Evolutionary conservation across 2,888 invertebrate species (phyloP).

Genomic region (Tetranychus truncatus): DNA sequence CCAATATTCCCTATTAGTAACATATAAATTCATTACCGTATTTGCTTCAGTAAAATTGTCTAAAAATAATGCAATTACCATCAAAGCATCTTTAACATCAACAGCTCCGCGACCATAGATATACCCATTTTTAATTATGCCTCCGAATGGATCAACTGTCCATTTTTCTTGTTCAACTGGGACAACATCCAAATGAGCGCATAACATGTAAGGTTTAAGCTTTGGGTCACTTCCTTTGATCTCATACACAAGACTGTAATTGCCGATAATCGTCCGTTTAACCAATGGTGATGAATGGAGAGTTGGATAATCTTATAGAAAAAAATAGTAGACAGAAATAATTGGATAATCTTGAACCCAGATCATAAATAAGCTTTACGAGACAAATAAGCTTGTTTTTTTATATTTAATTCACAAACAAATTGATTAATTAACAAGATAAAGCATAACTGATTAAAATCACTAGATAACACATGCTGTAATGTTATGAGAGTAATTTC

Average conservation of each 20-base stretch:
- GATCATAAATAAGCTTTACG: neutral
- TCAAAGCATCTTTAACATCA: slow-evolving; percentile 37
- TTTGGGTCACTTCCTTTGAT: slow-evolving; percentile 32
- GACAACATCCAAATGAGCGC: slow-evolving; percentile 39
- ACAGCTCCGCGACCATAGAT: slow-evolving; percentile 39
- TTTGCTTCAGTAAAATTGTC: neutral
- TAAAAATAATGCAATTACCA: slow-evolving; percentile 30
- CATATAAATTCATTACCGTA: slow-evolving; percentile 16
- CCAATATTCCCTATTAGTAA: slow-evolving; percentile 34
- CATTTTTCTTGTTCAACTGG: slow-evolving; percentile 32
- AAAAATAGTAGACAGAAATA: neutral
- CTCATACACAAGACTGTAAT: slow-evolving; percentile 36
- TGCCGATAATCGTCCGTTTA: slow-evolving; percentile 29
- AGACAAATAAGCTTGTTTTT: neutral
- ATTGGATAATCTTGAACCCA: neutral
- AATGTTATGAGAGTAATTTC: too few species aligned
- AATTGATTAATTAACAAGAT: too few species aligned
- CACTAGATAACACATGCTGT: too few species aligned
- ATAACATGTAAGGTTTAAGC: slow-evolving; percentile 36
- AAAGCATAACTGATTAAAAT: too few species aligned
- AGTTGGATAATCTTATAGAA: slow-evolving; percentile 29
- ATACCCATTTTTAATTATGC: slow-evolving; percentile 34
- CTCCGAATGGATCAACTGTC: slow-evolving; percentile 35
- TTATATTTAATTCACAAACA: too few species aligned
- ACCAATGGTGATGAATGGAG: slow-evolving; percentile 30